These are phyloP conservation scores for Dynastes hyllus DNA, from an alignment of 2,888 invertebrate genomes.

Conservation along the genomic window DNA sequence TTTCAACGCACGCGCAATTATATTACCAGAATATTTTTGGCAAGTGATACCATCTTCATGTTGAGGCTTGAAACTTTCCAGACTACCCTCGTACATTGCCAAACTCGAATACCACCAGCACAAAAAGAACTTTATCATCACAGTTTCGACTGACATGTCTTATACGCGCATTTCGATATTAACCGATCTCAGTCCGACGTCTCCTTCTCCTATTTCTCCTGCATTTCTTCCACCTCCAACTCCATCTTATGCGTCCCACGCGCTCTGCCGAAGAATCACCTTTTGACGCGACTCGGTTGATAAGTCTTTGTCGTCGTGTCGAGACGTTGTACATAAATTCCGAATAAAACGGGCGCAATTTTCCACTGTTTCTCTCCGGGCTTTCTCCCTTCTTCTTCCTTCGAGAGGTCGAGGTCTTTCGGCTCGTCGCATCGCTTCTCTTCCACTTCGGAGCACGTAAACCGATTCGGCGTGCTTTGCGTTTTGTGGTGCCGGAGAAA, in stretches of 20 bases:
- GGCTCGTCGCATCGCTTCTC: conserved; percentile 21
- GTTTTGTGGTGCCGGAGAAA: conserved; percentile 51
- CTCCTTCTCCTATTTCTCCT: neutral
- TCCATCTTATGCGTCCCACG: neutral
- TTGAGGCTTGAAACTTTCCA: no score
- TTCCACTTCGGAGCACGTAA: conserved; percentile 52
- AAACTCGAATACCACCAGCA: no score
- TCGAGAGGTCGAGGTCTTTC: no score
- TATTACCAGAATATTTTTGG: no score
- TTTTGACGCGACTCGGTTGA: conserved; percentile 52
- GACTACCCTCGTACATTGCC: no score
- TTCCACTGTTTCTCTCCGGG: conserved; percentile 56
- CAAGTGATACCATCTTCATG: no score
- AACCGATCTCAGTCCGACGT: neutral
- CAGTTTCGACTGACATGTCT: no score
- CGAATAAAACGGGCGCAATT: conserved; percentile 60
- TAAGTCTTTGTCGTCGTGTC: conserved; percentile 53
- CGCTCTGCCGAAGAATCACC: neutral
- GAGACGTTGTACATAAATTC: conserved; percentile 58
- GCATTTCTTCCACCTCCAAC: neutral
- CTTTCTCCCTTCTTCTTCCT: no score
- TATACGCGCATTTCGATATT: no score
- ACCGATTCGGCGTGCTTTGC: conserved; percentile 60
- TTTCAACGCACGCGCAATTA: no score
- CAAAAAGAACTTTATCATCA: no score